Evolutionary conservation across 2,888 invertebrate genomes (phyloP).

Genomic region (Ommatoiulus sabulosus): DNA sequence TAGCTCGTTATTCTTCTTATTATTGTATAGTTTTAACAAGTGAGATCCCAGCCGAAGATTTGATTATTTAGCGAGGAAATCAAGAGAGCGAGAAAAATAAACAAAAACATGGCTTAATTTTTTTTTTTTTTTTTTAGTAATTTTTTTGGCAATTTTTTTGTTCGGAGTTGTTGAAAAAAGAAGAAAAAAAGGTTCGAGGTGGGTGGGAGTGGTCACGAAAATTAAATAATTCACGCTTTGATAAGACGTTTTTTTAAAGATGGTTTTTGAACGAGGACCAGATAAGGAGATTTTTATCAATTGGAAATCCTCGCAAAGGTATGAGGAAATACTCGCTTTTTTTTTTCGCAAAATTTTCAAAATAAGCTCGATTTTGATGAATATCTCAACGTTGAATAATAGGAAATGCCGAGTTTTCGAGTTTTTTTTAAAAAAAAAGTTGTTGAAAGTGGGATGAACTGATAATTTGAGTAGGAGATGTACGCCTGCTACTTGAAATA

Average conservation of each 20-base stretch:
- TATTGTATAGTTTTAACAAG: not conserved
- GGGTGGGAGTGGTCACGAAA: constrained; percentile 14
- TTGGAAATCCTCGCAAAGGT: not conserved
- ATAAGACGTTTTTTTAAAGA: not conserved
- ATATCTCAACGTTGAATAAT: not conserved
- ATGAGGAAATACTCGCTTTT: not conserved
- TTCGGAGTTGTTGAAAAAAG: not conserved
- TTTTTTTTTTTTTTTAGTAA: not conserved
- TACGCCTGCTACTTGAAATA: no score
- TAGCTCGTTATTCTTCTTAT: not conserved
- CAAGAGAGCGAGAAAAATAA: constrained; percentile 8
- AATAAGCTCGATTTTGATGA: not conserved
- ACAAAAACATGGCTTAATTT: not conserved
- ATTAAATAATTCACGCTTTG: constrained; percentile 20
- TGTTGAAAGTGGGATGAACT: not conserved
- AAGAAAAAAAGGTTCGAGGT: not conserved
- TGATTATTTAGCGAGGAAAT: not conserved
- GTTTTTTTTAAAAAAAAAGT: not conserved
- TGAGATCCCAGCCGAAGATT: not conserved
- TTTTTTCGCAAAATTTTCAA: not conserved
- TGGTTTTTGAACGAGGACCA: not conserved
- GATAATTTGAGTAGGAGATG: not conserved
- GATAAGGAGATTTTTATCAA: not conserved
- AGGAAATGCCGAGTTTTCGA: not conserved
- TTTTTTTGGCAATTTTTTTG: not conserved